Evolutionary conservation across 2,113 vertebrate genomes (phyloP).

Genomic region (Tympanuchus pallidicinctus): DNA sequence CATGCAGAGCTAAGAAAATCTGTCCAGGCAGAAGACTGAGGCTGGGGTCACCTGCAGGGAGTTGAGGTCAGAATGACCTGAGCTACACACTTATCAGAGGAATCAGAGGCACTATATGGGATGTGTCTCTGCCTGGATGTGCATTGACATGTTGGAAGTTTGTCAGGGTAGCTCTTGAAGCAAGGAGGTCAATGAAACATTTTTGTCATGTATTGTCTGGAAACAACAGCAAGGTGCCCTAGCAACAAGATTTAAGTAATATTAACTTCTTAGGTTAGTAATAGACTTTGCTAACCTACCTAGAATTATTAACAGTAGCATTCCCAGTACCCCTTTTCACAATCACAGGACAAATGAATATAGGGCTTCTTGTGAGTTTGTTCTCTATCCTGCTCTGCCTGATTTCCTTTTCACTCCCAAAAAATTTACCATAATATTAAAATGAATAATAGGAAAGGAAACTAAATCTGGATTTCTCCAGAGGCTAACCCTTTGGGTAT

Average conservation of each 20-base stretch:
- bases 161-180: not conserved
- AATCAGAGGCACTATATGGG: not conserved
- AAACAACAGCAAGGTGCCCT: not conserved
- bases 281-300: not conserved
- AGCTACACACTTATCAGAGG: not conserved
- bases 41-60: slow-evolving; percentile 3
- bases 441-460: not conserved
- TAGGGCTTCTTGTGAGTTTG: not conserved
- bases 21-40: not conserved
- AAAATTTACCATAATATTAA: not conserved
- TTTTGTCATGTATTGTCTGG: not conserved
- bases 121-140: not conserved
- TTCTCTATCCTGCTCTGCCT: not conserved
- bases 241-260: not conserved
- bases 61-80: not conserved
- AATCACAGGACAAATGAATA: not conserved
- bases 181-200: not conserved
- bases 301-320: not conserved
- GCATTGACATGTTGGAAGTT: not conserved
- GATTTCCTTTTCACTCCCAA: not conserved
- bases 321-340: not conserved
- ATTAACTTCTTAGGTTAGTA: not conserved
- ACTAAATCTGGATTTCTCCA: not conserved
- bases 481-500: not conserved
- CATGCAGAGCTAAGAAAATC: not conserved